Conservation (phyloP, 2,888 invertebrate genomes). For the Caenorhabditis drosophilae region DNA sequence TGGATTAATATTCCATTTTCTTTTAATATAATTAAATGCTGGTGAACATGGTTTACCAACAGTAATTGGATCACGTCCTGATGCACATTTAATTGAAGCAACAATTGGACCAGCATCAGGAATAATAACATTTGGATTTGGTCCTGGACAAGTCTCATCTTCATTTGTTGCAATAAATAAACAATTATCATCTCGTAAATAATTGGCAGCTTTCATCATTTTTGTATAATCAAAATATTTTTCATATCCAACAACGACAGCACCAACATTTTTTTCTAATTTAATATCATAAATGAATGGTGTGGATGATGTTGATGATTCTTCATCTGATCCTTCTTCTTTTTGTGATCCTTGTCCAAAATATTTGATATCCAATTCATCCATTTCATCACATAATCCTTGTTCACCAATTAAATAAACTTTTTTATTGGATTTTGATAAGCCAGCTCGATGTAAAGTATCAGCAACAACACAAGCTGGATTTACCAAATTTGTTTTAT, state of each 20-base stretch:
- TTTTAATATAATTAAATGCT: conserved; percentile 77
- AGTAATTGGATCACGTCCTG: conserved; percentile 78
- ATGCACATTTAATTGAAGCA: conserved; percentile 82
- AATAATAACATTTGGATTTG: conserved; percentile 72
- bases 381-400: conserved; percentile 84
- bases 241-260: conserved; percentile 94
- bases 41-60: conserved; percentile 83
- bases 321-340: conserved; percentile 36
- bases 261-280: conserved; percentile 76
- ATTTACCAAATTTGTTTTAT: conserved; percentile 62
- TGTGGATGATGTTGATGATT: too few relatives aligned
- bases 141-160: conserved; percentile 82
- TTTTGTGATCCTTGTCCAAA: conserved; percentile 73
- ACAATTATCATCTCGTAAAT: conserved; percentile 73
- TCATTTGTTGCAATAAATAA: conserved; percentile 88
- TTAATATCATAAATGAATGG: conserved; percentile 66
- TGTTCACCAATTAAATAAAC: conserved; percentile 81
- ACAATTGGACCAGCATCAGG: conserved; percentile 82
- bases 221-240: conserved; percentile 88
- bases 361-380: conserved; percentile 74
- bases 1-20: conserved; percentile 80
- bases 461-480: conserved; percentile 67
- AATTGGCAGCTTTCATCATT: conserved; percentile 87
- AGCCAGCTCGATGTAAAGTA: conserved; percentile 49
- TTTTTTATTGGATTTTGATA: conserved; percentile 53